A percentile compares a stretch with the other conserved stretches of the same genome.
Conservation (phyloP, 2,888 invertebrate species). For the Falcaria lacertinaria region DNA sequence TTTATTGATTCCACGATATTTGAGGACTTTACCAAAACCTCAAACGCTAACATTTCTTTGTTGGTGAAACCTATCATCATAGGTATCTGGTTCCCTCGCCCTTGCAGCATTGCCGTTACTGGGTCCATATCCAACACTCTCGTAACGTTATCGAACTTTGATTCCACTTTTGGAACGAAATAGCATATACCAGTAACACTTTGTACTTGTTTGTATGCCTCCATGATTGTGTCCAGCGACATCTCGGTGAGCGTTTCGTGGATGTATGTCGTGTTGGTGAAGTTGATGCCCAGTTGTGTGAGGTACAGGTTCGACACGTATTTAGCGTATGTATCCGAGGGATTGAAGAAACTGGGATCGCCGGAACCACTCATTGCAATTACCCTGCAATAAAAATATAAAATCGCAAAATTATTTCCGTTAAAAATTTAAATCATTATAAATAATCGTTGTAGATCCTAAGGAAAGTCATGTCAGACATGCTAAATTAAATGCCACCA, state of each 20-base stretch:
- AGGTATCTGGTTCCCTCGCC: background rate
- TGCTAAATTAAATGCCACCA: background rate
- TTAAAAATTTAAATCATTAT: too few species aligned
- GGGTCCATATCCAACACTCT: background rate
- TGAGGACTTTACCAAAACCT: background rate
- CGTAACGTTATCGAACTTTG: background rate
- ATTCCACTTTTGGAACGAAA: background rate
- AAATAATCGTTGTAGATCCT: too few species aligned
- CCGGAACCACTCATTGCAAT: constrained; percentile 24
- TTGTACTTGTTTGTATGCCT: background rate
- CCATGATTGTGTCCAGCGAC: background rate
- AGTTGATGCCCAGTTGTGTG: background rate
- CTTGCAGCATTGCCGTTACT: background rate
- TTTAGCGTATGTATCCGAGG: constrained; percentile 8
- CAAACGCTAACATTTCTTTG: background rate
- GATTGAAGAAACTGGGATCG: constrained; percentile 4
- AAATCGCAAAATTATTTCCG: too few species aligned
- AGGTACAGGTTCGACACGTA: constrained; percentile 1
- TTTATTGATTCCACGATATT: background rate
- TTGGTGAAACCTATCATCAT: background rate
- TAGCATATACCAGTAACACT: background rate
- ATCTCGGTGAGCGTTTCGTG: background rate
- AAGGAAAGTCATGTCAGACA: too few species aligned
- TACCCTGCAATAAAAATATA: background rate
- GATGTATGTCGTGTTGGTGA: background rate